Evolutionary conservation across 2,113 vertebrate species (phyloP), one percentile per base, ranked within the genome.

Genomic region (Cebidichthys violaceus): DNA sequence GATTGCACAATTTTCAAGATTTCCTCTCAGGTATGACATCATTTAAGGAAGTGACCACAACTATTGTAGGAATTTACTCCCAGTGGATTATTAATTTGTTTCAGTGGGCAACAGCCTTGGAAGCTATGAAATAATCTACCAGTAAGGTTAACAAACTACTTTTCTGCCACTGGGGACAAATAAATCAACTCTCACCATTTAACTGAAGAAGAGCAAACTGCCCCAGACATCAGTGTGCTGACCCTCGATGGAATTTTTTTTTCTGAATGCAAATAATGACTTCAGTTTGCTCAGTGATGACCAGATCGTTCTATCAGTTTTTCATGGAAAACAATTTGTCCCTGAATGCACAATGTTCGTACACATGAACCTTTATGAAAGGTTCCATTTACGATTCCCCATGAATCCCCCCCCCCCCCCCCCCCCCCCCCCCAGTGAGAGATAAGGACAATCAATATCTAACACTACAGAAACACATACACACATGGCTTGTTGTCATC

Each of bases 271-370:
- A 96, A 95, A 95, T 94, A 96, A 93, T 94, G 94, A 92, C 82
- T 85, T 67, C 91, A 81, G 93, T 96, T 95, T 95, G 90, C 93
- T 92, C 82, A 94, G 92, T 55, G 90, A 95, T 94, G 94, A 94
- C 94, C 91, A 85, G 84, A 92, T 93, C 81, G 90, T 82, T 95
- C 33, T 87, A 90, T 93, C 92, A 92, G 91, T 92, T 94, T 93
- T 95, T 92, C 95, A 94, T 94, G 94, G 94, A 96, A 96, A 96
- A 95, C 94, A 94, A 93, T 89, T 92, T 92, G 95, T 90, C 95
- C 95, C 96, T 96, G 95, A 92, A 94, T 93, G 88, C 81, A 86
- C 91, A 91, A 91, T 92, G 89, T 95, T 95, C 95, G 94, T 94
- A 93, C 94, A 80, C 89, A 89, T 92, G 91, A 90, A 90, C 92